Conservation (phyloP, 2,888 invertebrate genomes). For the Limenitis camilla region DNA sequence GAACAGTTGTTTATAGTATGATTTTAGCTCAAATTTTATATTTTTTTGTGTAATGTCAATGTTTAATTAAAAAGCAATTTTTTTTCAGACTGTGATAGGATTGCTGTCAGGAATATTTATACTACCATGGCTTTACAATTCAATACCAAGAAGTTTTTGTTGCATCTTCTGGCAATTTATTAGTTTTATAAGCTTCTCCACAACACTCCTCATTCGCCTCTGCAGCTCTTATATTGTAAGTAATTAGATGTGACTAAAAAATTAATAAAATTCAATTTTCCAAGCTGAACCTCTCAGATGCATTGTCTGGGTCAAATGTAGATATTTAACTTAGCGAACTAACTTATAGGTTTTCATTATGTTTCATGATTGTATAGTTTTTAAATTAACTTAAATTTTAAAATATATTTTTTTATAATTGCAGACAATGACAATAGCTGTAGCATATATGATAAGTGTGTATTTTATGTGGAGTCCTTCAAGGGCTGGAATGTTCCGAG, state of each 20-base stretch:
- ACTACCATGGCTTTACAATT: constrained; percentile 79
- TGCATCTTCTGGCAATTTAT: constrained; percentile 74
- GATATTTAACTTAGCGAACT: too few species aligned
- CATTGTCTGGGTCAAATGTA: too few species aligned
- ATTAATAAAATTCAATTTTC: neutral
- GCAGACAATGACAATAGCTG: constrained; percentile 79
- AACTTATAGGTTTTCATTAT: too few species aligned
- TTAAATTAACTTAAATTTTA: too few species aligned
- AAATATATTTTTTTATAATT: constrained; percentile 39
- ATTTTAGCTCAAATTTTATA: too few species aligned
- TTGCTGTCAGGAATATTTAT: constrained; percentile 61
- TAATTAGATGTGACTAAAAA: constrained; percentile 13
- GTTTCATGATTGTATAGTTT: too few species aligned
- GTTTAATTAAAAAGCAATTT: too few species aligned
- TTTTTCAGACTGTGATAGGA: constrained; percentile 54
- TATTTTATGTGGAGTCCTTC: constrained; percentile 84
- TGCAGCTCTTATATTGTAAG: constrained; percentile 74
- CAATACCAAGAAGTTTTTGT: constrained; percentile 79
- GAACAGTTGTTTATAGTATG: too few species aligned
- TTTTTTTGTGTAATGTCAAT: too few species aligned
- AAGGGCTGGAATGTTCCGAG: constrained; percentile 78
- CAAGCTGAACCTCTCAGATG: too few species aligned
- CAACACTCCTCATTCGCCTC: constrained; percentile 64
- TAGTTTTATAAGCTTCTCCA: constrained; percentile 59
- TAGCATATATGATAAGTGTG: constrained; percentile 81